phyloP scores from a whole-genome alignment of 2,113 vertebrate species.

The Mohoua ochrocephala region DNA sequence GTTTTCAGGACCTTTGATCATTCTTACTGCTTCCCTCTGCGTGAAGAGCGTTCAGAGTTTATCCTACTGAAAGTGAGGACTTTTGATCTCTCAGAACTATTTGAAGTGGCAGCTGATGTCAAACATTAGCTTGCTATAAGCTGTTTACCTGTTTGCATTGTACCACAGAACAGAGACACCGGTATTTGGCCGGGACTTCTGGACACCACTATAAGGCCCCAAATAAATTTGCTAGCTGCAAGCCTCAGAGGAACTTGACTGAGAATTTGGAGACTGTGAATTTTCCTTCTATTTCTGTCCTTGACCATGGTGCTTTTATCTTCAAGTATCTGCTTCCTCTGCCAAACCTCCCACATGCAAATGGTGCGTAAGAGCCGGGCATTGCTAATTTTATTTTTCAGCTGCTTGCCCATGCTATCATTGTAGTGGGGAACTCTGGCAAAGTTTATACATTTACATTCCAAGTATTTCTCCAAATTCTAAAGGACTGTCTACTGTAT shows the following conservation, averaged over 20 bases:
- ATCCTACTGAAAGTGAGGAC: neutral
- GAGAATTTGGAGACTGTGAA: neutral
- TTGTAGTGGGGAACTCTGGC: neutral
- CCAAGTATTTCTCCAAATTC: neutral
- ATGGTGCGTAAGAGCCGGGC: neutral
- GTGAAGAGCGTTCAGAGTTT: neutral
- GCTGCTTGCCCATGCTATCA: neutral
- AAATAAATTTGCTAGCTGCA: neutral
- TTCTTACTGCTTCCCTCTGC: neutral
- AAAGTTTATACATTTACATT: neutral
- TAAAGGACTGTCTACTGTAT: neutral
- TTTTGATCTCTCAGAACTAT: neutral
- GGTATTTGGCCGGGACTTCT: neutral
- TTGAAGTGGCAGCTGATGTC: neutral
- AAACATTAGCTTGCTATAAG: neutral
- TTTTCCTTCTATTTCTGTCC: neutral
- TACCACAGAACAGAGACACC: neutral
- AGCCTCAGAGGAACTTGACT: neutral
- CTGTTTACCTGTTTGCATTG: neutral
- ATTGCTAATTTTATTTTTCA: neutral
- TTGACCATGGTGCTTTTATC: neutral
- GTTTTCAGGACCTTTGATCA: neutral
- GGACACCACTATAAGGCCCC: neutral
- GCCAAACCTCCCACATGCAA: neutral
- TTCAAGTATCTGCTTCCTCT: neutral